Conservation (phyloP, 1,140 invertebrate genomes). For the Macrocentrus cingulum region DNA sequence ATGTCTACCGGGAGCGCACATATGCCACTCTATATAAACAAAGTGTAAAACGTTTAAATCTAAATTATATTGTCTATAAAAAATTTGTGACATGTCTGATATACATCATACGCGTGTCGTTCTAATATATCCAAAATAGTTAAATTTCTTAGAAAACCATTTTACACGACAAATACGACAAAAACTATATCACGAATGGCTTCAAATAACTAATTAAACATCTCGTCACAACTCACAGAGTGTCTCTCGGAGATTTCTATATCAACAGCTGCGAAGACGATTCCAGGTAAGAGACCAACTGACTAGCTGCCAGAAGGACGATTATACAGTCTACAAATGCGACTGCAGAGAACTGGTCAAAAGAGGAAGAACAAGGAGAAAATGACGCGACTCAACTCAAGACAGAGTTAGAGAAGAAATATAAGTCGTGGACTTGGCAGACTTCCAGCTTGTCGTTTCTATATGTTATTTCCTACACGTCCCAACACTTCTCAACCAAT, state of each 20-base stretch:
- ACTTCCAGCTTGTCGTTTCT: slow-evolving; percentile 3
- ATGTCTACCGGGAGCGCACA: too few species aligned
- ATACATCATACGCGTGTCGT: slow-evolving; percentile 29
- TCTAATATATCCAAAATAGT: neutral
- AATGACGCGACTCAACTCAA: slow-evolving; percentile 10
- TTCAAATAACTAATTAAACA: slow-evolving; percentile 31
- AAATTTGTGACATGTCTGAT: neutral
- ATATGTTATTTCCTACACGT: slow-evolving; percentile 12
- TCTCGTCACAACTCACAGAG: slow-evolving; percentile 19
- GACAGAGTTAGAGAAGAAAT: neutral
- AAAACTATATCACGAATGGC: slow-evolving; percentile 12
- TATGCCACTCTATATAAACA: too few species aligned
- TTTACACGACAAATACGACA: too few species aligned
- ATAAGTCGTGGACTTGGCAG: neutral
- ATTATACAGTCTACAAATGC: slow-evolving; percentile 11
- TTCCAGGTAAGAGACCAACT: slow-evolving; percentile 28
- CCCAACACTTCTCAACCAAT: neutral
- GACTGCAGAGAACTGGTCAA: slow-evolving; percentile 12
- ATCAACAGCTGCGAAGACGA: slow-evolving; percentile 29
- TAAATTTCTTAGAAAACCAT: neutral
- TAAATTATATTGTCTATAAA: too few species aligned
- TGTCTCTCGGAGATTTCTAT: slow-evolving; percentile 27
- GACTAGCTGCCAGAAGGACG: slow-evolving; percentile 20
- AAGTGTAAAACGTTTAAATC: too few species aligned
- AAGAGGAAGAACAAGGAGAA: neutral